Base-by-base conservation (phyloP, 2,113 vertebrate species). In the Leptosomus discolor region DNA sequence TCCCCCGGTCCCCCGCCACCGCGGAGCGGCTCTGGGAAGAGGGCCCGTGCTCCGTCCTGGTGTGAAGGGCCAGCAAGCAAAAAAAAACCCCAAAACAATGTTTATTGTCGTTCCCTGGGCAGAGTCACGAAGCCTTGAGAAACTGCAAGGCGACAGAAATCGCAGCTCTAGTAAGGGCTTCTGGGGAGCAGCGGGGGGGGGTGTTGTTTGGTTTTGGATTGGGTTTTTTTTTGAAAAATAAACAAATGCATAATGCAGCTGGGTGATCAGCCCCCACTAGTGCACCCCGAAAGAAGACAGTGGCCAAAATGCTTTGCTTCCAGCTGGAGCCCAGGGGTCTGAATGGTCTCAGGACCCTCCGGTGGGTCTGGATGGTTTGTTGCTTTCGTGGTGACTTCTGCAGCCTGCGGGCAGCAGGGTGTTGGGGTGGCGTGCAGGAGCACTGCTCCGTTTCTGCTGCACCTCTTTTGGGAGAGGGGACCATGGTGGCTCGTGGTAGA, bases 401-500 rank as follows among this genome's bases (percentile, higher is more conserved):
- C n/a, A n/a, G n/a, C n/a, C n/a, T 39, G 58, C 20, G 0, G 1
- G 43, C 60, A 57, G 67, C 14, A 5, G 53, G 32, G 17, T 4
- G 5, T 8, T 19, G 36, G 3, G 8, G 39, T 5, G 43, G 37
- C 41, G 16, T 4, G 19, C 36, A 14, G 20, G 41, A 57, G 9
- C 29, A 19, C 9, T 2, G 1, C 8, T 27, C 13, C 3, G 0
- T 27, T 82, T 32, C 22, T 61, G 9, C 29, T 10, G 23, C 67
- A 17, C 7, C 16, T 56, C 8, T 30, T 19, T 9, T 8, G 15
- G 39, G 41, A 63, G n/a, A 5, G 57, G 24, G 11, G 32, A 37
- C 12, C 7, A 3, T 4, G 12, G 18, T 7, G 16, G 26, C 11
- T 64, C 19, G 4, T 6, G 50, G 6, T 12, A 27, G 22, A 37